These are phyloP conservation scores for Trichosurus vulpecula DNA, from an alignment of 2,797 vertebrate species.

Conservation along the genomic window DNA sequence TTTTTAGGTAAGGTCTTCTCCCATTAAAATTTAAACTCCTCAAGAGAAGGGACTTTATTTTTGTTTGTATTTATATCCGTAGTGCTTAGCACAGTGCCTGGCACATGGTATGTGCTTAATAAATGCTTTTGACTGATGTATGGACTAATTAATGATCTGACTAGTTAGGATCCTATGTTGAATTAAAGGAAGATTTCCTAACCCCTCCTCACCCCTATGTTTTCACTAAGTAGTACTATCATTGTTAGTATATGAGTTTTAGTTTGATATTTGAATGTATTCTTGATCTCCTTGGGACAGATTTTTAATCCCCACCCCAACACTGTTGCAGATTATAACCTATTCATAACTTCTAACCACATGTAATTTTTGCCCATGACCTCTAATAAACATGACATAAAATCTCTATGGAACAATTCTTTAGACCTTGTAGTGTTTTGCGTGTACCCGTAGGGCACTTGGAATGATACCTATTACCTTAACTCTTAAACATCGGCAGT, in stretches of 20 bases:
- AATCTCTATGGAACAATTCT: neutral
- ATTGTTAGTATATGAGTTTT: neutral
- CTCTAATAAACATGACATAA: neutral
- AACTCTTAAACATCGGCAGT: neutral
- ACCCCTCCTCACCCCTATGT: neutral
- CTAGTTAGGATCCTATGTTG: neutral
- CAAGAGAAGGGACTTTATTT: neutral
- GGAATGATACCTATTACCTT: neutral
- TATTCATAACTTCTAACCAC: neutral
- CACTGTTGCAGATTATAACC: no score
- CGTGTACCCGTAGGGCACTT: neutral
- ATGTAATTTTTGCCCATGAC: neutral
- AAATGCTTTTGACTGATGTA: neutral
- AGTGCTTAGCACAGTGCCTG: neutral
- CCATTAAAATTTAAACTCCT: neutral
- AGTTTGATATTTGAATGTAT: neutral
- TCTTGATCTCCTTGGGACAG: neutral
- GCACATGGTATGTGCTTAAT: neutral
- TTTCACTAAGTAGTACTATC: neutral
- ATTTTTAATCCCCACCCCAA: neutral
- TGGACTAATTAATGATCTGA: neutral
- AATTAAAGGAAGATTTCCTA: neutral
- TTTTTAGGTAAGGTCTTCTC: neutral
- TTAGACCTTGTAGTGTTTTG: neutral
- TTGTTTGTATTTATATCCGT: neutral